A percentile compares a stretch with the other conserved stretches of the same genome.
Conservation (phyloP, 2,888 invertebrate species). For the Cerastoderma edule region DNA sequence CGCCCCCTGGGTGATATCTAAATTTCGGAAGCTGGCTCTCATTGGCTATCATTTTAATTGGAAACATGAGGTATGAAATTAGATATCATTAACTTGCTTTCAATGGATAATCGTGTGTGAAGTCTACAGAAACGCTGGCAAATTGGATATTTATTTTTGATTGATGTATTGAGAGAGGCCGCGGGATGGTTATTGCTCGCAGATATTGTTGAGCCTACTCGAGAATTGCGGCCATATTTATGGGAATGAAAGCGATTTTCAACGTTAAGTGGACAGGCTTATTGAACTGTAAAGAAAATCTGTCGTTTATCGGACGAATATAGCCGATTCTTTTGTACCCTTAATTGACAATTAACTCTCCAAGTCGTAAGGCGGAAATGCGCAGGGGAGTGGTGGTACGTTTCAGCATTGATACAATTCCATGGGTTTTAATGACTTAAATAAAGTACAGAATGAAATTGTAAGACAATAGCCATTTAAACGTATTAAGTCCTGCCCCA, state of each 20-base stretch:
- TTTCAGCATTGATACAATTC: conserved; percentile 1
- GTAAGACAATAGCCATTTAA: neutral
- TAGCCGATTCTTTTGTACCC: conserved; percentile 32
- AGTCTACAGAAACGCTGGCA: conserved; percentile 61
- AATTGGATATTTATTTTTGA: conserved; percentile 65
- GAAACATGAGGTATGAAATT: conserved; percentile 62
- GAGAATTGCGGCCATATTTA: conserved; percentile 43
- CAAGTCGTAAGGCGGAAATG: conserved; percentile 12
- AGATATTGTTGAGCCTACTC: conserved; percentile 40
- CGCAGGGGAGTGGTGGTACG: neutral
- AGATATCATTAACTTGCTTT: conserved; percentile 65
- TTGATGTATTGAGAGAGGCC: conserved; percentile 49
- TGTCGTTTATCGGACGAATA: conserved; percentile 36
- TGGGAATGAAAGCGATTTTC: conserved; percentile 35
- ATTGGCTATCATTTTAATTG: conserved; percentile 62
- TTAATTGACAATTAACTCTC: conserved; percentile 35
- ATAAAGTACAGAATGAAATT: neutral
- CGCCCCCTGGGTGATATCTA: conserved; percentile 45
- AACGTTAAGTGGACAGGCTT: conserved; percentile 35
- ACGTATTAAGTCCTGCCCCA: too few species aligned
- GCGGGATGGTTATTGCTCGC: conserved; percentile 32
- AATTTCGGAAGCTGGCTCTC: conserved; percentile 41
- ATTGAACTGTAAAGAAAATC: conserved; percentile 37
- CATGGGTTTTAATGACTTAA: conserved; percentile 13
- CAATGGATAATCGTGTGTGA: conserved; percentile 64